phyloP scores from a whole-genome alignment of 2,888 invertebrate genomes.

The Dicranocentrus wangi region DNA sequence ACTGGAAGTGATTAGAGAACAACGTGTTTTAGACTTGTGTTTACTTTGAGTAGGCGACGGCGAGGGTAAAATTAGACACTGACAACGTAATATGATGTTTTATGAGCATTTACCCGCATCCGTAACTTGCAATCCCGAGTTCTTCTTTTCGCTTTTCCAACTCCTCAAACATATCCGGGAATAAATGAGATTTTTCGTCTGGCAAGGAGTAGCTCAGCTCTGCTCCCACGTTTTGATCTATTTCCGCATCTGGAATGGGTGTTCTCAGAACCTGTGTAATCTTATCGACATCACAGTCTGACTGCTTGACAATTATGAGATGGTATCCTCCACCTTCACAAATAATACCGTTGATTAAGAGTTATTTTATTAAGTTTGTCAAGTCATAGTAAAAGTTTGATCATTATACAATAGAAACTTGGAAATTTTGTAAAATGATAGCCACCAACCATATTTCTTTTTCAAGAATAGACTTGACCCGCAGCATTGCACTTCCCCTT shows the following conservation, averaged over 20 bases:
- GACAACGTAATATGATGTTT: neutral
- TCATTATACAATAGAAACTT: neutral
- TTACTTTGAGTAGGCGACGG: neutral
- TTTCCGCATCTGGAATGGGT: constrained; percentile 80
- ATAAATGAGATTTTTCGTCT: constrained; percentile 79
- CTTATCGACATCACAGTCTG: constrained; percentile 74
- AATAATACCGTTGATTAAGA: neutral
- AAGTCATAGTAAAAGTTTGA: neutral
- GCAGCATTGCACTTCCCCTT: constrained; percentile 85
- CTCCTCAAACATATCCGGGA: constrained; percentile 82
- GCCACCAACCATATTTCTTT: constrained; percentile 83
- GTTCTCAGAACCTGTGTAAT: constrained; percentile 80
- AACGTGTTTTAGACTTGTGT: neutral
- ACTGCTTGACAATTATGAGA: constrained; percentile 81
- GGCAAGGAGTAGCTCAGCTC: constrained; percentile 84
- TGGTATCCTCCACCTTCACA: constrained; percentile 83
- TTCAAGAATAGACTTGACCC: constrained; percentile 85
- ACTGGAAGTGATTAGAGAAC: constrained; percentile 29
- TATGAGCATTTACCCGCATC: constrained; percentile 76
- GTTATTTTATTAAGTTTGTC: neutral
- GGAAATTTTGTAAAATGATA: no score
- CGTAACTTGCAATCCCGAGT: constrained; percentile 85
- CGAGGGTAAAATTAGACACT: neutral
- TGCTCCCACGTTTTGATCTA: constrained; percentile 84
- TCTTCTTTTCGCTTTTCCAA: constrained; percentile 79